Conservation (phyloP, 2,113 vertebrate genomes). For the Ciconia maguari region DNA sequence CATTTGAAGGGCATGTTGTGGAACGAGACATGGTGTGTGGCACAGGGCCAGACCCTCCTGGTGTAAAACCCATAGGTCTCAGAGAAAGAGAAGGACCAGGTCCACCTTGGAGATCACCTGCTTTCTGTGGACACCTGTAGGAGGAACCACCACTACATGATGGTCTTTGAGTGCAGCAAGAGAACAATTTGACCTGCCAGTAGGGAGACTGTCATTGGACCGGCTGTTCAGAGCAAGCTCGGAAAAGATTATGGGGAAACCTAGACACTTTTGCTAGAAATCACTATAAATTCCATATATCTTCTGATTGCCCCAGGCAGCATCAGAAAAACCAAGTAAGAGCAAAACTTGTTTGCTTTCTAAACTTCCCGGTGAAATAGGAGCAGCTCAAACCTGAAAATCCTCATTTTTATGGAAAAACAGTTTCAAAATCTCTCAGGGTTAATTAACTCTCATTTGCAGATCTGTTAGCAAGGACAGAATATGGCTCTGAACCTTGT, state of each 20-base stretch:
- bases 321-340: background rate
- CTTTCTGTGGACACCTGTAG: background rate
- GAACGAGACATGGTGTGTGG: accelerated
- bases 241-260: background rate
- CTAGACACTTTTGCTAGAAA: background rate
- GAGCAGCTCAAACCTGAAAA: background rate
- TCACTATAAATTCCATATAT: background rate
- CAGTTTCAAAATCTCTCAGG: background rate
- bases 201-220: background rate
- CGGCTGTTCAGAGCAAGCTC: background rate
- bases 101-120: background rate
- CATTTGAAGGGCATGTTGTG: background rate
- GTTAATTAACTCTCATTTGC: background rate
- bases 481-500: background rate
- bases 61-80: background rate
- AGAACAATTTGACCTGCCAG: background rate
- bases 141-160: background rate
- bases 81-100: background rate
- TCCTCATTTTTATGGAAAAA: background rate
- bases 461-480: background rate
- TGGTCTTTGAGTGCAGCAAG: background rate
- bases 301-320: background rate
- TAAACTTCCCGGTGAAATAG: background rate
- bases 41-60: background rate
- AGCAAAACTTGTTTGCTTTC: background rate